phyloP scores from a whole-genome alignment of 2,797 vertebrate genomes.

The Lagodon rhomboides region DNA sequence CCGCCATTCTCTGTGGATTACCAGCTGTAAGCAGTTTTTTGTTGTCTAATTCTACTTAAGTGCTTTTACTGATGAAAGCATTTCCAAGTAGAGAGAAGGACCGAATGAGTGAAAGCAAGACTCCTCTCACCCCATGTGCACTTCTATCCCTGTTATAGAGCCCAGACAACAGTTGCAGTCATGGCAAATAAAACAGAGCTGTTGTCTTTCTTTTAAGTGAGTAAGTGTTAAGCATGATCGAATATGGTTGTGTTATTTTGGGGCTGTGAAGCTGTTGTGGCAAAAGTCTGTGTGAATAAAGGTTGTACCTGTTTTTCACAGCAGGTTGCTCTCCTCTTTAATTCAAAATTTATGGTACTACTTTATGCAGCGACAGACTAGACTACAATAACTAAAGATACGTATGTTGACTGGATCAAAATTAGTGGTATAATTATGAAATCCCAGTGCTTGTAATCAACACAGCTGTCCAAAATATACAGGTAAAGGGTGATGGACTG shows the following conservation, averaged over 20 bases:
- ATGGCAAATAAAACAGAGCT: background rate
- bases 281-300: background rate
- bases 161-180: background rate
- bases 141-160: background rate
- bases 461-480: too few species aligned
- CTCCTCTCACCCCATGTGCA: background rate
- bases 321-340: rapidly evolving
- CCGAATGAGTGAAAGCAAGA: background rate
- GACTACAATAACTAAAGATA: background rate
- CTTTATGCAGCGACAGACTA: background rate
- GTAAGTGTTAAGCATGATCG: background rate
- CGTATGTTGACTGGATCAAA: background rate
- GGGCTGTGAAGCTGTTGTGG: background rate
- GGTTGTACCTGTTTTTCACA: background rate
- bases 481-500: too few species aligned
- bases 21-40: background rate
- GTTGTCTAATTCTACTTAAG: background rate
- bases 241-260: background rate
- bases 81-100: background rate
- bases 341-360: background rate
- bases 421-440: background rate
- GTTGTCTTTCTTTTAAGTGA: background rate
- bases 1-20: background rate
- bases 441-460: background rate
- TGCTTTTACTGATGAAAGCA: background rate